Evolutionary conservation across 2,797 vertebrate genomes (phyloP), one percentile per base, ranked within the genome.

Genomic region (Gouania willdenowi): DNA sequence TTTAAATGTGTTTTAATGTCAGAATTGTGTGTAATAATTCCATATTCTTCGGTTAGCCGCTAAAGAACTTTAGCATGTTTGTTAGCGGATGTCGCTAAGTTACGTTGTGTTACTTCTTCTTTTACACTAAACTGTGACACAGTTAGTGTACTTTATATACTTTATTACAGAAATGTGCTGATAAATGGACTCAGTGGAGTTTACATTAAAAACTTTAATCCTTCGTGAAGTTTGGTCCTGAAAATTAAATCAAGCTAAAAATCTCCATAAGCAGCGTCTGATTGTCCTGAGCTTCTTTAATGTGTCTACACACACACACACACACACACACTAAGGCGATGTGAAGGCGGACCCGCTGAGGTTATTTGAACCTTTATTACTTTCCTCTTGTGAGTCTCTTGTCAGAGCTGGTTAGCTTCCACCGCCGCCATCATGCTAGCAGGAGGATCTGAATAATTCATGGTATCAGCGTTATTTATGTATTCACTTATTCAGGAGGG

Each of bases 391-490:
- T 52, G 67, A 67, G 57, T 61, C 44, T 62, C 56, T 66, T 75
- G 83, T 86, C 83, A 71, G 68, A 82, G 61, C 53, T 36, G 64
- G 71, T 87, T 85, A 79, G 62, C 45, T 57, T 75, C 72, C 63
- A 25, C 58, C 38, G 55, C 72, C 66, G 59, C 75, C 68, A 60
- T 55, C 77, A 49, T 77, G 43, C 42, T 37, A 31, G 52, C 53
- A 49, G 45, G 62, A 63, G 42, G 25, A 53, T 24, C 40, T 88
- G 83, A 87, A 88, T 89, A 77, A 87, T 88, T 84, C 83, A 88
- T 83, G 48, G 33, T 60, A 71, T 76, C 77, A 75, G 64, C 36
- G 68, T 82, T 86, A 86, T 87, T 87, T 86, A 80, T 86, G 79
- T 73, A 71, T 68, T 79, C 59, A 66, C 66, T 85, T 85, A 85